Evolutionary conservation across 2,888 invertebrate species (phyloP), one percentile per base, ranked within the genome.

Genomic region (Belgica antarctica): DNA sequence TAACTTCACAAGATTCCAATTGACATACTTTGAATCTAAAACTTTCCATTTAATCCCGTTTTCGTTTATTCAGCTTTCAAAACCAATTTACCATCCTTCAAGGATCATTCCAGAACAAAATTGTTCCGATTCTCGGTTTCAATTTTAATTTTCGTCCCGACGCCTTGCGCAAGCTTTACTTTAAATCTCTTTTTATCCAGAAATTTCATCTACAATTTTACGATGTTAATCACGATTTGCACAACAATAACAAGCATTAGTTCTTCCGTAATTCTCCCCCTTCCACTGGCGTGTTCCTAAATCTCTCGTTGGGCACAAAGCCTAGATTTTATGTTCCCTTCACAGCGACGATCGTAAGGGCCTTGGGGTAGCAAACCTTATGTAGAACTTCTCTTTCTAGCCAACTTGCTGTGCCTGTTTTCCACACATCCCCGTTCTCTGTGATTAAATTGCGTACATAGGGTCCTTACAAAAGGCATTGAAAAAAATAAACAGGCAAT

Each of bases 201-300:
- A n/a, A n/a, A n/a, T 34, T 34, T 12, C 34, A 34, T 47, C 52
- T 3, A 52, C 52, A 25, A 66, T 66, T 66, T 66, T 27, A 66
- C 66, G 66, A 66, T 66, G 66, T 66, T 66, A 66, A 66, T 66
- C 52, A 47, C 52, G 28, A 66, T 66, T 66, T 66, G 47, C 65
- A 66, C 65, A 47, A 66, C 47, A 66, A 66, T 66, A 47, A 66
- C 47, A 52, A 52, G 12, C 28, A 66, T 66, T 66, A 66, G 28
- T 66, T 47, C 47, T 46, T 34, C 24, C 10, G 63, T 46, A 52
- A 24, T 52, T 52, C 52, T 52, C 52, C 52, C 52, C 52, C 52
- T 52, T 24, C 52, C 8, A 24, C 17, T 10, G 24, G 15, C 7
- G 5, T 52, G 24, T 52, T 22, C 22, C 24, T 22, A 52, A 52